Percentiles rank a stretch among this genome's conserved stretches.
Evolutionary conservation across 2,888 invertebrate genomes (phyloP).

Genomic region (Rhabditoides inermis): DNA sequence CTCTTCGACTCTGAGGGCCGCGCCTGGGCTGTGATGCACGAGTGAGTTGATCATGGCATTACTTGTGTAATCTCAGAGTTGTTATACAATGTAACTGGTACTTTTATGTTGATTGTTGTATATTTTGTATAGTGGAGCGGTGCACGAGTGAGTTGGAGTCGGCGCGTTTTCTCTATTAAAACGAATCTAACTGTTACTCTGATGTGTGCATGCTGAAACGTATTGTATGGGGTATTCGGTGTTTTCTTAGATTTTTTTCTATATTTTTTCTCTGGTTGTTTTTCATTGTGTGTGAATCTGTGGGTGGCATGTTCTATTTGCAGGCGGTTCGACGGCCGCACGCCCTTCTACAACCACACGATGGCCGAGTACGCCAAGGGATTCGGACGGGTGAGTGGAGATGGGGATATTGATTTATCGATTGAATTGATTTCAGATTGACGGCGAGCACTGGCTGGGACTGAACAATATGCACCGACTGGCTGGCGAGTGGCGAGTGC

Average conservation of each 20-base stretch:
- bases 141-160: too few species aligned
- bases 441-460: conserved; percentile 20
- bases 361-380: conserved; percentile 24
- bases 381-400: conserved; percentile 15
- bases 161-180: too few species aligned
- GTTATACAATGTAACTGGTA: conserved; percentile 16
- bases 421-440: neutral
- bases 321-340: conserved; percentile 3
- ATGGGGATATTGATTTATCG: neutral
- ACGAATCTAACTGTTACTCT: too few species aligned
- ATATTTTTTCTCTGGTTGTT: too few species aligned
- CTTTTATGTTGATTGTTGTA: neutral
- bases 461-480: conserved; percentile 14
- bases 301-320: conserved; percentile 5
- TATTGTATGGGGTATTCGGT: too few species aligned
- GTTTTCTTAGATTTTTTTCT: too few species aligned
- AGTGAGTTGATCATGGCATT: too few species aligned
- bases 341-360: conserved; percentile 17
- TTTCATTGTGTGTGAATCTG: too few species aligned
- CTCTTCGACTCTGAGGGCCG: conserved; percentile 18
- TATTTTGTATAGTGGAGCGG: too few species aligned
- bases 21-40: conserved; percentile 33
- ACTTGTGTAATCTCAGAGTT: too few species aligned
- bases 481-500: neutral
- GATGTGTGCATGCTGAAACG: too few species aligned